Percentiles rank a stretch among this genome's conserved stretches.
These are phyloP conservation scores for Metopia argyrocephala DNA, from an alignment of 2,888 invertebrate genomes.

Conservation along the genomic window DNA sequence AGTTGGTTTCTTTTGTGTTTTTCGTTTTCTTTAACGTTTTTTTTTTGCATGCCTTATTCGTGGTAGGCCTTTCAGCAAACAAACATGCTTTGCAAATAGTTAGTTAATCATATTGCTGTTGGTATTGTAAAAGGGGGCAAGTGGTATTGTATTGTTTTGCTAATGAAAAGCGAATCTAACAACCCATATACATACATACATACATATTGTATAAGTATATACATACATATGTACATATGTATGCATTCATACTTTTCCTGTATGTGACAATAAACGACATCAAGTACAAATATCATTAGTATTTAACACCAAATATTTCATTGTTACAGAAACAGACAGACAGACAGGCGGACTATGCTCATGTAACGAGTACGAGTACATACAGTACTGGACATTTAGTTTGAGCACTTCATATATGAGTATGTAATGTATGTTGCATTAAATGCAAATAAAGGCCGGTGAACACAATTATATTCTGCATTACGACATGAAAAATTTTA, in stretches of 20 bases:
- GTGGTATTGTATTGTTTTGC: not conserved
- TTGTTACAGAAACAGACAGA: no score
- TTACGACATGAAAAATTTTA: no score
- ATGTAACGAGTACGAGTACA: no score
- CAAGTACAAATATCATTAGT: not conserved
- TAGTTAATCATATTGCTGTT: constrained; percentile 23
- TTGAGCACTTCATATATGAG: no score
- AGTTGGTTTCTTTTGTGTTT: not conserved
- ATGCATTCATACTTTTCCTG: no score
- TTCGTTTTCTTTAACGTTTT: not conserved
- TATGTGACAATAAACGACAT: not conserved
- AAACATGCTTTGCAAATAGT: constrained; percentile 4
- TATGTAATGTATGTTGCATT: no score
- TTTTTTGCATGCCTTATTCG: not conserved
- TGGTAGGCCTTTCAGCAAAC: constrained; percentile 30
- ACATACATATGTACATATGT: not conserved
- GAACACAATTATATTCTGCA: no score
- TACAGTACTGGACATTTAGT: no score
- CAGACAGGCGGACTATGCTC: no score
- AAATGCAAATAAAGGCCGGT: no score
- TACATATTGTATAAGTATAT: not conserved
- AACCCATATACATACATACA: not conserved
- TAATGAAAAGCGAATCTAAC: not conserved
- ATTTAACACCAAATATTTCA: not conserved
- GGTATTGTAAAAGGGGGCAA: constrained; percentile 11